phyloP scores from a whole-genome alignment of 2,888 invertebrate genomes.

The Biston stratarius region DNA sequence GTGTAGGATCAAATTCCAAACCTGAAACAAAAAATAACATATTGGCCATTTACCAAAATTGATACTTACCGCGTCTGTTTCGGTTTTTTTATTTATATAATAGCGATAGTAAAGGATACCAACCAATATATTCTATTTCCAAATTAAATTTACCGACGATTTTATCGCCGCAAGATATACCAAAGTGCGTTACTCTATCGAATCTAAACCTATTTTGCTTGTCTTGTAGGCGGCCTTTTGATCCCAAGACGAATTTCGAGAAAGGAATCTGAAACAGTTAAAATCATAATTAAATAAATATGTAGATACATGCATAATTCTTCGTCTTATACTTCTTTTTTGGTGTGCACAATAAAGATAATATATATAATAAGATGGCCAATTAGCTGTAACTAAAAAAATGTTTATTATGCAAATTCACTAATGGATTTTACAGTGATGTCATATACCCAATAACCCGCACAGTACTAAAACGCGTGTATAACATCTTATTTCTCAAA shows the following conservation, averaged over 20 bases:
- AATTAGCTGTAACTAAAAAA: too few species aligned
- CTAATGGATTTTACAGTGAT: too few species aligned
- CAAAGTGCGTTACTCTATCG: constrained; percentile 89
- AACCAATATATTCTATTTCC: constrained; percentile 94
- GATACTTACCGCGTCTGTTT: too few species aligned
- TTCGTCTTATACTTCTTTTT: too few species aligned
- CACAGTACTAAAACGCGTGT: too few species aligned
- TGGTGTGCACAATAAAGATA: too few species aligned
- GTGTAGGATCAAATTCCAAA: constrained; percentile 92
- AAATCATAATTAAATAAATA: not conserved
- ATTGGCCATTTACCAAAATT: too few species aligned
- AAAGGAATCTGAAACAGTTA: constrained; percentile 93
- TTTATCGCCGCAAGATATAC: constrained; percentile 93
- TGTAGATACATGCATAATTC: too few species aligned
- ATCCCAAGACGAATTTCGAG: constrained; percentile 94
- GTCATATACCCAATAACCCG: too few species aligned
- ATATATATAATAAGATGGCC: too few species aligned
- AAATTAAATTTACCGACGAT: constrained; percentile 94
- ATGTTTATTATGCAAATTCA: too few species aligned
- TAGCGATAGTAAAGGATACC: constrained; percentile 35
- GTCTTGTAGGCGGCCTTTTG: constrained; percentile 95
- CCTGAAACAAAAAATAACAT: constrained; percentile 72
- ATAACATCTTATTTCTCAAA: too few species aligned
- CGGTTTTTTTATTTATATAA: not conserved
- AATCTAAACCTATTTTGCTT: constrained; percentile 88